These are phyloP conservation scores for Archips crataeganus DNA, from an alignment of 2,888 invertebrate genomes.

Conservation along the genomic window DNA sequence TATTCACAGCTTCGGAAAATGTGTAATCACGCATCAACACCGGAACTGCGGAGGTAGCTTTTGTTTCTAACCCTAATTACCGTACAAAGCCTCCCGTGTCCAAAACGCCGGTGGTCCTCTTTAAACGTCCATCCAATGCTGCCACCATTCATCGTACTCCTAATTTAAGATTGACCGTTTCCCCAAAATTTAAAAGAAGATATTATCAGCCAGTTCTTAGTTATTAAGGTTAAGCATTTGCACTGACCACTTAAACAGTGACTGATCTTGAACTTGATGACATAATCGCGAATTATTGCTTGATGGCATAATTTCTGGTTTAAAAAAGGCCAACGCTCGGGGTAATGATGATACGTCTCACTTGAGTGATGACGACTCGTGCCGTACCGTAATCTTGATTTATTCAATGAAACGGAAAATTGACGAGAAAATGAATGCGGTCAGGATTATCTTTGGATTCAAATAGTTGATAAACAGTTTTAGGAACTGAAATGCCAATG, in stretches of 20 bases:
- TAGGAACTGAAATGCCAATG: slow-evolving; percentile 66
- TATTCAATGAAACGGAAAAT: slow-evolving; percentile 77
- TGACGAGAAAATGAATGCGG: slow-evolving; percentile 70
- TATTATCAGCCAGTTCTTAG: neutral
- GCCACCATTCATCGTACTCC: slow-evolving; percentile 16
- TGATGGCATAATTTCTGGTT: slow-evolving; percentile 16
- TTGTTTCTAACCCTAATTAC: slow-evolving; percentile 68
- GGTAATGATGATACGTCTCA: slow-evolving; percentile 48
- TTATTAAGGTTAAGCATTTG: slow-evolving; percentile 26
- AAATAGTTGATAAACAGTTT: slow-evolving; percentile 62
- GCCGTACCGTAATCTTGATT: slow-evolving; percentile 67
- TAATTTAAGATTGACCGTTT: slow-evolving; percentile 18
- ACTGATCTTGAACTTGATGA: slow-evolving; percentile 31
- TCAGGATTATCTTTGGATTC: slow-evolving; percentile 59
- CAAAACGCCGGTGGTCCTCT: slow-evolving; percentile 63
- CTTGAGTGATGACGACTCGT: slow-evolving; percentile 70
- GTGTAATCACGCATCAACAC: slow-evolving; percentile 53
- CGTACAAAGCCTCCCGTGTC: slow-evolving; percentile 39
- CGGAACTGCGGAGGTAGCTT: slow-evolving; percentile 68
- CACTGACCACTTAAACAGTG: slow-evolving; percentile 5
- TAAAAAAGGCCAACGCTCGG: slow-evolving; percentile 36
- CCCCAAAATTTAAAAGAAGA: slow-evolving; percentile 13
- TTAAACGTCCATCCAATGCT: slow-evolving; percentile 40
- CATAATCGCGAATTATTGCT: slow-evolving; percentile 21
- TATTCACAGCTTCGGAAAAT: slow-evolving; percentile 41